Percentiles rank a stretch among this genome's conserved stretches.
These are phyloP conservation scores for Corydoras sp. DNA, from an alignment of 2,113 vertebrate genomes.

Conservation along the genomic window DNA sequence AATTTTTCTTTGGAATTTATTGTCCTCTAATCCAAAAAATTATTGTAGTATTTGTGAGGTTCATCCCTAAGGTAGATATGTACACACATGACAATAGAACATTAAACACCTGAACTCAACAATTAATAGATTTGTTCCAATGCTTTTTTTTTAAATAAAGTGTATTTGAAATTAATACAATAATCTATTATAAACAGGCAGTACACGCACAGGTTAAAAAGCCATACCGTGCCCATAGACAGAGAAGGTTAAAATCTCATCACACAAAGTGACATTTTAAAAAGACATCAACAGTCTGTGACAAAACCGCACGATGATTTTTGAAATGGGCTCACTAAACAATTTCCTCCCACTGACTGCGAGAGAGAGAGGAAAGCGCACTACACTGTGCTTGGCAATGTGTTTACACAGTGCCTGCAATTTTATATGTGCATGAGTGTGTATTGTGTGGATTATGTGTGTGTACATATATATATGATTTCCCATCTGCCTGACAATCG, in stretches of 20 bases:
- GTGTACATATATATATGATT: background rate
- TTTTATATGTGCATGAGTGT: background rate
- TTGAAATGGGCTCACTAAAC: constrained; percentile 40
- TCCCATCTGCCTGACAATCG: constrained; percentile 37
- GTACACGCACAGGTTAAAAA: too few relatives aligned
- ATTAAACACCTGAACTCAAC: too few relatives aligned
- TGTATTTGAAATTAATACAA: too few relatives aligned
- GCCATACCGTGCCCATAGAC: too few relatives aligned
- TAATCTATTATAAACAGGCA: too few relatives aligned
- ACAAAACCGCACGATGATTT: constrained; percentile 40
- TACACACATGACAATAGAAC: too few relatives aligned
- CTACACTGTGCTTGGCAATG: background rate
- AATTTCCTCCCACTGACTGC: constrained; percentile 40
- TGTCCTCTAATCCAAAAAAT: too few relatives aligned
- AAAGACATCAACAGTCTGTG: constrained; percentile 44
- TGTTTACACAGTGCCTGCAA: background rate
- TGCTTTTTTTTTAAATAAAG: too few relatives aligned
- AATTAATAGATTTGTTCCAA: too few relatives aligned
- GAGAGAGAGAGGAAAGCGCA: constrained; percentile 5
- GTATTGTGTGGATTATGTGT: background rate
- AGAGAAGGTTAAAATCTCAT: constrained; percentile 33
- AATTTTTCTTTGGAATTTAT: too few relatives aligned
- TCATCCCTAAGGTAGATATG: too few relatives aligned
- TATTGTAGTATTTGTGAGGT: too few relatives aligned
- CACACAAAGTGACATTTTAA: constrained; percentile 34